These are phyloP conservation scores for Nomada lathburiana DNA, from an alignment of 2,888 invertebrate species.

Conservation along the genomic window DNA sequence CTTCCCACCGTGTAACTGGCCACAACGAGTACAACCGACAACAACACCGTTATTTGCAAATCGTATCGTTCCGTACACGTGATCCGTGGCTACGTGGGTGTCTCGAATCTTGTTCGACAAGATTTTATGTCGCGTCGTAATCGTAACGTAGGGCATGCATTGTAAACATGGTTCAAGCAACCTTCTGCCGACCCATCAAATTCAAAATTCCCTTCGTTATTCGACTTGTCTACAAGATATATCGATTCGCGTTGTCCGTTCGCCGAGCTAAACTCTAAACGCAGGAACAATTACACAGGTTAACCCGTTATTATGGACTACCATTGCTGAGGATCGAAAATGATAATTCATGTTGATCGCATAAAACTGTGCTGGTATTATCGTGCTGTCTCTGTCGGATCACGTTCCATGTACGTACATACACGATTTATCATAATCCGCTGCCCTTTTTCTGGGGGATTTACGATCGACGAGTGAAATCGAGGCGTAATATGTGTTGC, in stretches of 20 bases:
- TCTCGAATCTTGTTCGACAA: slow-evolving; percentile 35
- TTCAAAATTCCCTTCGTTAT: not conserved
- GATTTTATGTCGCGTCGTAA: slow-evolving; percentile 2
- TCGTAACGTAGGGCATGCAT: slow-evolving; percentile 5
- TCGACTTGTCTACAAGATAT: not conserved
- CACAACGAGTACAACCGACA: slow-evolving; percentile 25
- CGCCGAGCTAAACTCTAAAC: not conserved
- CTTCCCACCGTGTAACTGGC: slow-evolving; percentile 65
- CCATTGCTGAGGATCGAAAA: not conserved
- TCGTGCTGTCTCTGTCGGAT: not conserved
- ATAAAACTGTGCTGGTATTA: not conserved
- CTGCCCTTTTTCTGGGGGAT: not conserved
- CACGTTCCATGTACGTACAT: not conserved
- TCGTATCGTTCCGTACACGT: slow-evolving; percentile 39
- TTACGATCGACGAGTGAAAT: slow-evolving; percentile 33
- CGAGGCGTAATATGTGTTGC: slow-evolving; percentile 32
- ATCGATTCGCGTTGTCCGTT: too few relatives aligned
- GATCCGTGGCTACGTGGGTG: slow-evolving; percentile 48
- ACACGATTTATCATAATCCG: slow-evolving; percentile 1
- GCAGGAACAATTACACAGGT: not conserved
- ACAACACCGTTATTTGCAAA: slow-evolving; percentile 56
- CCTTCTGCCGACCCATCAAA: not conserved
- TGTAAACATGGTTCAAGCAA: slow-evolving; percentile 25
- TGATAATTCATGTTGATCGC: slow-evolving; percentile 1
- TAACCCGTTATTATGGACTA: not conserved